Percentiles rank a stretch among this genome's conserved stretches.
Evolutionary conservation across 2,113 vertebrate species (phyloP).

Genomic region (Prionailurus viverrinus): DNA sequence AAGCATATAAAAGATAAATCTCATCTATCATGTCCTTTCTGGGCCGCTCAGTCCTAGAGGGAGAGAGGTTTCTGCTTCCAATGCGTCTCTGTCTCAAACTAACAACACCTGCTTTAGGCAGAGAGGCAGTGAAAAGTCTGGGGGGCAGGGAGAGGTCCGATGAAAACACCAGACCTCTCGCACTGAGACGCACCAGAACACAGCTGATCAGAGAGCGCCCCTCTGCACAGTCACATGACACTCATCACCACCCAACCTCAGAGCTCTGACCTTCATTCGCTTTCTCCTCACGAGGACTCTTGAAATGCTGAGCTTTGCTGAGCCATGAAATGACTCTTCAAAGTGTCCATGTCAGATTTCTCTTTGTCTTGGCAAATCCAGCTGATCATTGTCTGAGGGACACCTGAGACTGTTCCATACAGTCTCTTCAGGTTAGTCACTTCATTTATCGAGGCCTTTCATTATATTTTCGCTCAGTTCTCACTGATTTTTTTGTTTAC

Average conservation of each 20-base stretch:
- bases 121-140: not conserved
- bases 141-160: not conserved
- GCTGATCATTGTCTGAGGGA: not conserved
- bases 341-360: accelerated
- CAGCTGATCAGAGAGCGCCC: accelerated
- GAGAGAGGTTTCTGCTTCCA: not conserved
- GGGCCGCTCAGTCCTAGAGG: not conserved
- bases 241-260: not conserved
- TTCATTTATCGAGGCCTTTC: not conserved
- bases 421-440: not conserved
- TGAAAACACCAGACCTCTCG: not conserved
- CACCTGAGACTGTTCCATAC: not conserved
- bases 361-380: not conserved
- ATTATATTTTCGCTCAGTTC: not conserved
- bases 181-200: not conserved
- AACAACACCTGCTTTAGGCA: not conserved
- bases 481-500: not conserved
- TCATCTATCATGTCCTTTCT: not conserved
- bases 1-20: accelerated
- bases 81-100: not conserved
- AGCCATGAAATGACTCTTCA: not conserved
- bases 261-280: accelerated
- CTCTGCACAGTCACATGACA: accelerated
- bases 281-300: not conserved
- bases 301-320: not conserved